A percentile compares a stretch with the other conserved stretches of the same genome.
phyloP scores from a whole-genome alignment of 2,113 vertebrate species.

The Alethe diademata region DNA sequence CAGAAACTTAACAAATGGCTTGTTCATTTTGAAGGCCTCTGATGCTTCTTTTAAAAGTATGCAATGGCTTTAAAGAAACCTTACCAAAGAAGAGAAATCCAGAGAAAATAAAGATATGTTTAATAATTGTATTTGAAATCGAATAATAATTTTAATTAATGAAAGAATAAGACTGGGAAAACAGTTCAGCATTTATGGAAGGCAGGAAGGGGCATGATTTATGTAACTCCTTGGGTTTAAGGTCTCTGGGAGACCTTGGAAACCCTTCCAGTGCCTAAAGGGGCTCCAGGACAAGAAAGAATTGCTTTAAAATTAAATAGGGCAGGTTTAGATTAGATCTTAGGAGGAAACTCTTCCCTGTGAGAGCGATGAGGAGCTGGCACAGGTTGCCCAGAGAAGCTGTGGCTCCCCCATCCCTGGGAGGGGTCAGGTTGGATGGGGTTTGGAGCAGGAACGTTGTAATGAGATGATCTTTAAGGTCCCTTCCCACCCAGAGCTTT shows the following conservation, averaged over 20 bases:
- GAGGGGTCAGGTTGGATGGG: rapidly evolving
- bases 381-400: background rate
- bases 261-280: background rate
- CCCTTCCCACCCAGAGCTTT: background rate
- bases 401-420: background rate
- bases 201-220: background rate
- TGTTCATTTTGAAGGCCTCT: background rate
- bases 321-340: background rate
- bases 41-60: background rate
- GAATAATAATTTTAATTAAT: background rate
- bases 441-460: background rate
- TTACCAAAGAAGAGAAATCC: background rate
- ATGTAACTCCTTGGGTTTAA: background rate
- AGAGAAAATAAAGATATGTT: background rate
- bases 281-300: background rate
- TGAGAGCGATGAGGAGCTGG: background rate
- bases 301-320: background rate
- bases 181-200: background rate
- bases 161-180: background rate
- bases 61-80: background rate
- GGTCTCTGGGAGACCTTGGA: background rate
- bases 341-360: background rate
- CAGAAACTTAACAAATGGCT: constrained; percentile 7
- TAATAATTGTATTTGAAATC: background rate
- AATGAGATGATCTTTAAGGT: background rate